Evolutionary conservation across 2,797 vertebrate species (phyloP), one percentile per base, ranked within the genome.

Genomic region (Ficedula albicollis): DNA sequence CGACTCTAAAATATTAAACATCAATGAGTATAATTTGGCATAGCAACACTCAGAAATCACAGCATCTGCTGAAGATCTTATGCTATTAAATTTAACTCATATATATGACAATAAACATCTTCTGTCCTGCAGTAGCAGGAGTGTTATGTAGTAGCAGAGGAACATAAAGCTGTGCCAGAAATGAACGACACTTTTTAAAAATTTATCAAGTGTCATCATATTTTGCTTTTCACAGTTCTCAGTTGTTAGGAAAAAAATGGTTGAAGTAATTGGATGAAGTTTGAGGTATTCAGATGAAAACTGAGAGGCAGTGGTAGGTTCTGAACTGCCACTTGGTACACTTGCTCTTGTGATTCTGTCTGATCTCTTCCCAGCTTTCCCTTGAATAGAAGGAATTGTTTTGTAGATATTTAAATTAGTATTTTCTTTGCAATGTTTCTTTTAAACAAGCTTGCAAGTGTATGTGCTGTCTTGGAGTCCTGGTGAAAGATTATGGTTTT

Each of bases 31-130:
- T 75, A 74, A 94, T 76, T 72, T 87, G 79, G 77, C 29, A 25
- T 39, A 54, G 63, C 52, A 87, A 72, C 27, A 66, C 60, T 87
- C 68, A 78, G 55, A 93, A 94, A 89, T 87, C 78, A 48, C 72
- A 80, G 51, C 64, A 89, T 83, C 74, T 94, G 84, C 27, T 89
- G 84, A 74, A 94, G 72, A 38, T 83, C 26, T 93, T 58, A 66
- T 58, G 41, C 30, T 85, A 32, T 76, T 90, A 70, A 92, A 70
- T 87, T 66, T 67, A 79, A 76, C 56, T 68, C 62, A 58, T 60
- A 27, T 15, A 20, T 51, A 14, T 90, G 52, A 38, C 63, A 75
- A 58, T 68, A 85, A 92, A 64, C 54, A 55, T 84, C 48, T 22
- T 84, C 44, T 94, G 29, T 87, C 70, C 68, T 52, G 26, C 9